Percentiles rank a stretch among this genome's conserved stretches.
phyloP scores from a whole-genome alignment of 2,888 invertebrate species.

The Hypsopygia costalis region DNA sequence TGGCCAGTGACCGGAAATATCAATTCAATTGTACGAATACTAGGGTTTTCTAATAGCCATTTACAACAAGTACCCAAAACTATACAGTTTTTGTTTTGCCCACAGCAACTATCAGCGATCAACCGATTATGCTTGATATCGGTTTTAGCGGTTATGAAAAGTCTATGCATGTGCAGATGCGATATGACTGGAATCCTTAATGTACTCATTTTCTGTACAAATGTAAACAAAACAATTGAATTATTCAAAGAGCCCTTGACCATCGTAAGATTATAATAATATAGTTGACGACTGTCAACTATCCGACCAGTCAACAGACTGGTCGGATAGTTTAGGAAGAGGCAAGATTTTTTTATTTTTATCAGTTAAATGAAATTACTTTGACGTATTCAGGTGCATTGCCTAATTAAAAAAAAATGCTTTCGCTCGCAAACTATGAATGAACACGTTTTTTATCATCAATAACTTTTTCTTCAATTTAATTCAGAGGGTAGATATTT shows the following conservation, averaged over 20 bases:
- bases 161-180: conserved; percentile 17
- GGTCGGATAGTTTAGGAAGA: conserved; percentile 1
- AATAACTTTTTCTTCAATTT: conserved; percentile 18
- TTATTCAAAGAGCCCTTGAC: conserved; percentile 31
- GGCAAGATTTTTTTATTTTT: conserved; percentile 8
- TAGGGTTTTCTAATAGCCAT: conserved; percentile 17
- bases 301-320: no score
- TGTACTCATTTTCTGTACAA: conserved; percentile 22
- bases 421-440: conserved; percentile 15
- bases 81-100: conserved; percentile 27
- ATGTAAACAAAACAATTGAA: conserved; percentile 26
- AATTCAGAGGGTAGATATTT: conserved; percentile 19
- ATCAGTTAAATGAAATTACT: conserved; percentile 3
- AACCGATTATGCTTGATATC: conserved; percentile 17
- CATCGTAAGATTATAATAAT: conserved; percentile 37
- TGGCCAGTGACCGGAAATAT: conserved; percentile 24
- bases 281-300: conserved; percentile 39
- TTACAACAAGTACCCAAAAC: conserved; percentile 20
- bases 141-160: conserved; percentile 14
- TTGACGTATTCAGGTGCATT: conserved; percentile 4
- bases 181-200: conserved; percentile 21
- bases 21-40: conserved; percentile 19
- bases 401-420: conserved; percentile 12
- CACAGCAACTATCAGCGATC: conserved; percentile 25
- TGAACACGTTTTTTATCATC: conserved; percentile 17